Conservation (phyloP, 1,140 invertebrate species). For the Sarcophaga bullata region DNA sequence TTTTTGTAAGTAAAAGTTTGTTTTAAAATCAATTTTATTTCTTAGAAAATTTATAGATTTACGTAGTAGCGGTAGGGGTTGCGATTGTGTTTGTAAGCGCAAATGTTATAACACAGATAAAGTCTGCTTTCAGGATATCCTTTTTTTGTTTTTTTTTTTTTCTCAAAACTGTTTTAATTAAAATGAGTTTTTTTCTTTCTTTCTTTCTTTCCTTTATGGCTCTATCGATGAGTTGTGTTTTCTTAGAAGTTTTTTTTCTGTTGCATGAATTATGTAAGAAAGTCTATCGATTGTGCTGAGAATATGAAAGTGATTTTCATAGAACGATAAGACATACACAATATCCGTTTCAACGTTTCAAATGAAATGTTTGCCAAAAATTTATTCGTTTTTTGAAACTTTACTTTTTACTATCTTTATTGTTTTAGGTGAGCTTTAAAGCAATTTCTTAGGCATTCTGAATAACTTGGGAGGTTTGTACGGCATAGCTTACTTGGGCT, state of each 20-base stretch:
- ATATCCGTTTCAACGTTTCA: slow-evolving; percentile 7
- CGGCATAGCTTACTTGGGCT: too few relatives aligned
- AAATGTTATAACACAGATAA: not conserved
- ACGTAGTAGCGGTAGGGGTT: not conserved
- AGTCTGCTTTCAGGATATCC: slow-evolving; percentile 8
- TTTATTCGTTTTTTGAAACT: not conserved
- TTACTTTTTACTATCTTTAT: not conserved
- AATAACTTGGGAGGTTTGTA: too few relatives aligned
- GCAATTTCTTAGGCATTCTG: too few relatives aligned
- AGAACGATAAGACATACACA: slow-evolving; percentile 13
- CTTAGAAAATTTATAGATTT: not conserved
- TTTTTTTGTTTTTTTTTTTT: not conserved
- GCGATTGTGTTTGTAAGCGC: not conserved
- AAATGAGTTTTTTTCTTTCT: not conserved
- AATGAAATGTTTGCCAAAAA: not conserved
- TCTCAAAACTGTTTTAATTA: not conserved
- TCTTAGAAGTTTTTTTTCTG: not conserved
- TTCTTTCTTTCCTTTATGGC: not conserved
- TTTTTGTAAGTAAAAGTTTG: not conserved
- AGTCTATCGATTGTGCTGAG: not conserved
- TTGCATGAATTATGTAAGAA: slow-evolving; percentile 14
- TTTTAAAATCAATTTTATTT: slow-evolving; percentile 4
- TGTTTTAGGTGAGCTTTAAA: not conserved
- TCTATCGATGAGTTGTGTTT: slow-evolving; percentile 20
- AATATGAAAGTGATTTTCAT: not conserved